Base-by-base conservation (phyloP, 2,113 vertebrate genomes). In the Takifugu flavidus region DNA sequence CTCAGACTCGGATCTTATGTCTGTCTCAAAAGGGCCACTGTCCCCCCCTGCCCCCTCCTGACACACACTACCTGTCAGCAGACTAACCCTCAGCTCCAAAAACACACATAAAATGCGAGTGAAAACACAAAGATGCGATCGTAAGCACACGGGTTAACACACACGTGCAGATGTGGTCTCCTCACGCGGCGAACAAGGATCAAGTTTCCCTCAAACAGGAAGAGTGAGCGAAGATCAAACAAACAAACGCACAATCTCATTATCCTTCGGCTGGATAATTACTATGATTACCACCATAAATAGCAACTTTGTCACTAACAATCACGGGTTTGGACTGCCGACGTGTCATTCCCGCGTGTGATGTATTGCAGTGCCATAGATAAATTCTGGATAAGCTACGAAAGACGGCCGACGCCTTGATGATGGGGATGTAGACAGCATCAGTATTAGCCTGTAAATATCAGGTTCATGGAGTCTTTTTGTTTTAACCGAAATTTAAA, bases 11-110 rank as follows among this genome's bases (percentile, higher is more conserved):
- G 79, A 82, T 82, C 82, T 81, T 81, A 70, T 87, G 82, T 84
- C 83, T 81, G 73, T 72, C 79, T 88, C 81, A 88, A 89, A 88
- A 89, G 86, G 78, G 34, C 77, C 74, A 85, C 86, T 89, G 88
- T 89, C 88, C 89, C 82, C 70, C 67, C 77, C 66, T 86, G 88
- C 88, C 89, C 82, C 70, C 65, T 78, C 66, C 73, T 61, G 62
- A 85, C 75, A 79, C 82, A 82, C 82, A 82, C 79, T 87, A 89
- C 86, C 86, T 89, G 87, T 85, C 83, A 85, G 80, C 77, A 86
- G 74, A 80, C 70, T 79, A 67, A 59, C 74, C 74, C 63, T 43
- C 46, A 65, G 62, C 79, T 77, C 66, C 59, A 53, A 78, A 84
- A 72, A 79, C 82, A 79, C 69, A 68, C 75, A 72, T 15, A 54